These are phyloP conservation scores for Harpalus rufipes DNA, from an alignment of 2,888 invertebrate genomes.

Conservation along the genomic window DNA sequence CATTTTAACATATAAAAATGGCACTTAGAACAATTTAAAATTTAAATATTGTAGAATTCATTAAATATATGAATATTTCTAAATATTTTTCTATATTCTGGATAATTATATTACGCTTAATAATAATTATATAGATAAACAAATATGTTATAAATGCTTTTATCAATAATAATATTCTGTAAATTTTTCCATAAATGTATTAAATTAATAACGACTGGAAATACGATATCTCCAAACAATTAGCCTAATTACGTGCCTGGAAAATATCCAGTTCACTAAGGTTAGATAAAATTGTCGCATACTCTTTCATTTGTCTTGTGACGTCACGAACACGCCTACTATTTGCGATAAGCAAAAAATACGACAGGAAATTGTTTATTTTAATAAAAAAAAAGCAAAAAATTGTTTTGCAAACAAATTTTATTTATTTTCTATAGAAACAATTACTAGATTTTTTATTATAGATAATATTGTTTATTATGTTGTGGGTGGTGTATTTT, in stretches of 20 bases:
- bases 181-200: neutral
- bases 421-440: too few relatives aligned
- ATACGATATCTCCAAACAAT: constrained; percentile 1
- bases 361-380: neutral
- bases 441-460: too few relatives aligned
- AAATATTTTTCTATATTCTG: neutral
- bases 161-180: neutral
- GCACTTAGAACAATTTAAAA: too few relatives aligned
- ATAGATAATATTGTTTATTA: too few relatives aligned
- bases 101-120: neutral
- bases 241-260: constrained; percentile 33
- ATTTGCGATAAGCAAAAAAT: neutral
- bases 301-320: constrained; percentile 23
- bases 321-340: constrained; percentile 30
- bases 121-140: neutral
- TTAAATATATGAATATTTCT: neutral
- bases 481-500: too few relatives aligned
- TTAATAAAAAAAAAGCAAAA: neutral
- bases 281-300: constrained; percentile 36
- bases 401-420: neutral
- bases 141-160: neutral
- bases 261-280: constrained; percentile 16
- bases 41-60: too few relatives aligned
- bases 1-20: too few relatives aligned
- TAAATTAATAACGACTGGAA: neutral